phyloP scores from a whole-genome alignment of 1,140 invertebrate genomes.

The Drosophila malerkotliana region DNA sequence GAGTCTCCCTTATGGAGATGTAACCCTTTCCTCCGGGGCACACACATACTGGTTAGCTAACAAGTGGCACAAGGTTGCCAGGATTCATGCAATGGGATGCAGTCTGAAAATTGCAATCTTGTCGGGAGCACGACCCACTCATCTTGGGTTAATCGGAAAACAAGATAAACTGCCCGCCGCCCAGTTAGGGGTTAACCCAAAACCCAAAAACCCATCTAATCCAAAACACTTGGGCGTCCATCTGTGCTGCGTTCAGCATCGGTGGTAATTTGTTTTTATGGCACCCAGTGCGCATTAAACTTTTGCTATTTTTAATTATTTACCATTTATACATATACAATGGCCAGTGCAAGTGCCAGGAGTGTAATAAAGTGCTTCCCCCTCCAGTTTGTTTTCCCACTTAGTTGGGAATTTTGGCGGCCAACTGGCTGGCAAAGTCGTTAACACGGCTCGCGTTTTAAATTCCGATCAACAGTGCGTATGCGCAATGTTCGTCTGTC shows the following conservation, averaged over 20 bases:
- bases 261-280: slow-evolving; percentile 52
- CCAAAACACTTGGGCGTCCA: slow-evolving; percentile 46
- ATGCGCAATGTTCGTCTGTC: slow-evolving; percentile 64
- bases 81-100: background rate
- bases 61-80: slow-evolving; percentile 38
- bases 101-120: slow-evolving; percentile 39
- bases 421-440: slow-evolving; percentile 18
- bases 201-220: background rate
- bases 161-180: slow-evolving; percentile 34
- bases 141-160: slow-evolving; percentile 50
- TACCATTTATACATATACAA: slow-evolving; percentile 31
- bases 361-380: slow-evolving; percentile 46
- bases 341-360: slow-evolving; percentile 26
- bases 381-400: background rate
- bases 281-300: slow-evolving; percentile 48
- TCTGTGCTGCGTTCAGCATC: slow-evolving; percentile 30
- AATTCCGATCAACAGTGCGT: slow-evolving; percentile 52
- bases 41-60: slow-evolving; percentile 27
- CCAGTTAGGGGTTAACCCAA: background rate
- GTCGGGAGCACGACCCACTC: slow-evolving; percentile 42
- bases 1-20: background rate
- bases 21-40: background rate
- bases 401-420: slow-evolving; percentile 19
- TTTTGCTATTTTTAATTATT: slow-evolving; percentile 72
- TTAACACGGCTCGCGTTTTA: slow-evolving; percentile 36